phyloP scores from a whole-genome alignment of 2,113 vertebrate species.

The rabbit (Oryctolagus cuniculus) region mOryCun1.1 NC_091434.1:31658501-31659000 shows the following conservation, averaged over 20 bases:
- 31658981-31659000: neutral
- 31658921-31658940: neutral
- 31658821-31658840: neutral
- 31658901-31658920: neutral
- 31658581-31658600: neutral
- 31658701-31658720: neutral
- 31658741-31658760: neutral
- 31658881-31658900: neutral
- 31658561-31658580: neutral
- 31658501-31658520: neutral
- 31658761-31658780: neutral
- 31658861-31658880: neutral
- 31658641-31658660: neutral
- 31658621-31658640: neutral
- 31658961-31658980: neutral
- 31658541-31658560: neutral
- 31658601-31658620: neutral
- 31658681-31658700: neutral
- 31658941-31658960: neutral
- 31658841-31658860: neutral
- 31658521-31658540: neutral
- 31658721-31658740: too few species aligned
- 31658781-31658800: neutral
- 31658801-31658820: neutral
- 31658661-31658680: neutral